Percentiles rank a stretch among this genome's conserved stretches.
Evolutionary conservation across 2,113 vertebrate genomes (phyloP).

Genomic region (Gopherus evgoodei): DNA sequence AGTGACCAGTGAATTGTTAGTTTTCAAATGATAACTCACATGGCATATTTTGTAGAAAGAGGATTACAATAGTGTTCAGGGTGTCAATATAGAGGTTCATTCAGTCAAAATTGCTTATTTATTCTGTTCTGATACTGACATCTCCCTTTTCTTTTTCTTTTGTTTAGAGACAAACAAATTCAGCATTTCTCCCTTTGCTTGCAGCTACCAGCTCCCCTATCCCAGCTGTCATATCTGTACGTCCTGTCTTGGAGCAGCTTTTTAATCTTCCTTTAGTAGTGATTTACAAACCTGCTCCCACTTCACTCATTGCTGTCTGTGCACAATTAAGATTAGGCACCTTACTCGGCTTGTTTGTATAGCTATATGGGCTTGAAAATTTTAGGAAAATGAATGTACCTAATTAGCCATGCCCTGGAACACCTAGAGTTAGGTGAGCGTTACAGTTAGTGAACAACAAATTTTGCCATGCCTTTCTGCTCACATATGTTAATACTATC

Average conservation of each 20-base stretch:
- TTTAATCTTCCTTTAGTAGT: background rate
- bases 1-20: background rate
- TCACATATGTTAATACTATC: background rate
- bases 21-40: too few relatives aligned
- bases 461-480: background rate
- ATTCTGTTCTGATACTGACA: background rate
- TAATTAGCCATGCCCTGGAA: background rate
- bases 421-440: background rate
- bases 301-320: background rate
- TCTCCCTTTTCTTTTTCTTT: background rate
- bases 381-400: fast-evolving
- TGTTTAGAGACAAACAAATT: background rate
- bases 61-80: background rate
- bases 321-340: background rate
- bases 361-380: background rate
- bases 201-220: background rate
- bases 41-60: too few relatives aligned
- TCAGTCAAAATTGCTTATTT: background rate
- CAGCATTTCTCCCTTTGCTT: background rate
- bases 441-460: background rate
- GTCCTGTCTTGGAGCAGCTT: background rate
- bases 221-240: background rate
- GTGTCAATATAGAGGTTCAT: background rate
- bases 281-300: background rate
- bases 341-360: background rate